phyloP scores from a whole-genome alignment of 2,888 invertebrate species.

The Scaptomyza polygonia region DNA sequence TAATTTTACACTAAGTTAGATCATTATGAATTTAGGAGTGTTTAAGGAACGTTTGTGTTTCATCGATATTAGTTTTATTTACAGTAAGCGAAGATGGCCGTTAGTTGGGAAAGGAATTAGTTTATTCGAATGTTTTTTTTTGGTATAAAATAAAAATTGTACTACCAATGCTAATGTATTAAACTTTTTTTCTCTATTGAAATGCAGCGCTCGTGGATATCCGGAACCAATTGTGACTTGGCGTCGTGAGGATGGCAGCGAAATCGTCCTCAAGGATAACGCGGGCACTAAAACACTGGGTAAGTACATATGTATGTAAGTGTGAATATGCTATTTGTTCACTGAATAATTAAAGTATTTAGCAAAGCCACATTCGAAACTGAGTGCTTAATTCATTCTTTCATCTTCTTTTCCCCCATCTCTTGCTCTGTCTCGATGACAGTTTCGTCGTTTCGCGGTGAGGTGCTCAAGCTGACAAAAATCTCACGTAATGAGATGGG shows the following conservation, averaged over 20 bases:
- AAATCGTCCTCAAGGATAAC: slow-evolving; percentile 91
- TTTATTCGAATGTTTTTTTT: too few relatives aligned
- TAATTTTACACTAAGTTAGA: too few relatives aligned
- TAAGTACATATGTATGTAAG: slow-evolving; percentile 71
- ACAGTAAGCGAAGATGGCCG: too few relatives aligned
- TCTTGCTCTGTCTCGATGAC: slow-evolving; percentile 71
- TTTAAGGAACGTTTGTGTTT: too few relatives aligned
- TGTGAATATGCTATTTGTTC: background rate
- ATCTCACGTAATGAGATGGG: slow-evolving; percentile 96
- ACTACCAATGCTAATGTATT: background rate
- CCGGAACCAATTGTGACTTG: slow-evolving; percentile 92
- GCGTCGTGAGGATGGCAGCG: slow-evolving; percentile 92
- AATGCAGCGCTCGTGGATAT: slow-evolving; percentile 89
- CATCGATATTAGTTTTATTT: too few relatives aligned
- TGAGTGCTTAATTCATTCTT: slow-evolving; percentile 10
- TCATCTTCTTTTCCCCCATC: background rate
- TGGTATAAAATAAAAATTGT: background rate
- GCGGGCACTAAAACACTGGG: slow-evolving; percentile 88
- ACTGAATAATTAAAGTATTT: slow-evolving; percentile 9
- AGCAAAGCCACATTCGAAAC: slow-evolving; percentile 2
- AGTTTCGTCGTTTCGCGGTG: slow-evolving; percentile 90
- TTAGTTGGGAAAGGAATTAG: too few relatives aligned
- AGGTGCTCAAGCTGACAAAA: slow-evolving; percentile 90
- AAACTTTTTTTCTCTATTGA: background rate
- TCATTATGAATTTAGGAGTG: too few relatives aligned